Conservation (phyloP, 2,113 vertebrate genomes). For the Rhadina sibilatrix region DNA sequence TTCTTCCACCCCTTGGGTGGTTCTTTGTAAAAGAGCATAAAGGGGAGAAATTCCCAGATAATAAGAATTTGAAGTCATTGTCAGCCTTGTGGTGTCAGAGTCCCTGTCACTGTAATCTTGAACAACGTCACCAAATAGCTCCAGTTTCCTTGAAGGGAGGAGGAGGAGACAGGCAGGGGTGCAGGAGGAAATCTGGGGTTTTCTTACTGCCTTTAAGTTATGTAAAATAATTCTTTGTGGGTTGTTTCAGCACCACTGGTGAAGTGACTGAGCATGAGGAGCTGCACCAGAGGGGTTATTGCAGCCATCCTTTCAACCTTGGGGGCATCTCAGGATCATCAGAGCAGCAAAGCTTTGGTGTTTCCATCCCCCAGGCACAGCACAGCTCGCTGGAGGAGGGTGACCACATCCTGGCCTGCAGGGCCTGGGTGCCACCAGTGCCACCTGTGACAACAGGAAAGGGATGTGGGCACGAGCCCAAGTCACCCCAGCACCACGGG, state of each 20-base stretch:
- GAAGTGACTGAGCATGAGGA: accelerated
- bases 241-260: neutral
- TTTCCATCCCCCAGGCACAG: neutral
- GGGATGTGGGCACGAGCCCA: accelerated
- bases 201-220: neutral
- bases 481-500: accelerated
- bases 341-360: neutral
- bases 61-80: too few relatives aligned
- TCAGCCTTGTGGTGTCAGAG: too few relatives aligned
- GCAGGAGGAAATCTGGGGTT: neutral
- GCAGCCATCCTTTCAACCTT: neutral
- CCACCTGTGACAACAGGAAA: neutral
- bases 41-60: too few relatives aligned
- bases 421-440: neutral
- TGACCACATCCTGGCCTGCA: neutral
- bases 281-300: neutral
- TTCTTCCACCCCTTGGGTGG: too few relatives aligned
- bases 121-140: neutral
- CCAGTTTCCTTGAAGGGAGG: neutral
- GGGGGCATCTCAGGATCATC: neutral
- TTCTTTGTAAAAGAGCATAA: too few relatives aligned
- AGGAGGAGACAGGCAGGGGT: neutral
- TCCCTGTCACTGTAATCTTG: too few relatives aligned
- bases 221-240: neutral
- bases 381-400: neutral